Evolutionary conservation across 1,140 invertebrate genomes (phyloP), one percentile per base, ranked within the genome.

Genomic region (Colletes gigas): DNA sequence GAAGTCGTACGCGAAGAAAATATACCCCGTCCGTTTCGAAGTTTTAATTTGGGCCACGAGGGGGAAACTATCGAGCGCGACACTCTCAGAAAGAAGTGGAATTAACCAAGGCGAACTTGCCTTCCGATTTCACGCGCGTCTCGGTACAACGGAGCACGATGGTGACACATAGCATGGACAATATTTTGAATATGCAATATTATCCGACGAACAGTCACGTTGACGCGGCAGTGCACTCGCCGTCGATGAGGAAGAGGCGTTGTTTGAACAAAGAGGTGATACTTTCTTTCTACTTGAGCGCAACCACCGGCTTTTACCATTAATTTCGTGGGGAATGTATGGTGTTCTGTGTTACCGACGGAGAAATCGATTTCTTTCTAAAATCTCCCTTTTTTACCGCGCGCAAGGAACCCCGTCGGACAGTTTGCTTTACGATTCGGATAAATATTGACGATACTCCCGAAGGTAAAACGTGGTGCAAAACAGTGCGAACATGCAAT

Each of bases 81-180:
- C n/a, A 30, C 10, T 50, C 14, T 52, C 9, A 9, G 66, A 4
- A 44, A 59, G 63, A 30, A 5, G 57, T 15, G 50, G 5, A 14
- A 73, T n/a, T 14, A 14, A n/a, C 30, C 50, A n/a, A n/a, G 17
- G 69, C 60, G n/a, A 0, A 3, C 12, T 21, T 3, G 21, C 12
- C 21, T 50, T 57, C 1, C 7, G 8, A 19, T 21, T 3, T 50
- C 10, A n/a, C 54, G 10, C 54, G 54, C n/a, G 65, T 57, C 52
- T 41, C n/a, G 21, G 3, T 41, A 21, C 5, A 15, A 4, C 30
- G 3, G 39, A 10, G 10, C 84, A 91, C 74, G 39, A 93, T 93
- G 93, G 92, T 93, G 54, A 93, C 92, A 47, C 92, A 93, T 65
- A 93, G 92, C 71, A 92, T 93, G 91, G 92, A 93, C 68, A 93